These are phyloP conservation scores for Latrodectus elegans DNA, from an alignment of 2,888 invertebrate species.

Conservation along the genomic window DNA sequence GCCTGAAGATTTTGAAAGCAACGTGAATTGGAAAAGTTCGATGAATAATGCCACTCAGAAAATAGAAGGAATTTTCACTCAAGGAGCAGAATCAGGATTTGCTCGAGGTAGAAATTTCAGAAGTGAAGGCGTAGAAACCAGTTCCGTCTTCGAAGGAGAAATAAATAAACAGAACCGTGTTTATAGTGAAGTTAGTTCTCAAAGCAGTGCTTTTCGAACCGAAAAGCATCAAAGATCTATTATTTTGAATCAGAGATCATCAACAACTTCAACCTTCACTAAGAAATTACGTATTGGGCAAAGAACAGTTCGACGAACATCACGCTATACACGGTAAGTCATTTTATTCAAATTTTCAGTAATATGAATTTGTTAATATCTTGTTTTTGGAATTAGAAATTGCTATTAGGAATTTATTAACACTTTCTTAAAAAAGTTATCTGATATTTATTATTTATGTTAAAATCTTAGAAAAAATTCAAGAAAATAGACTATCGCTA, in stretches of 20 bases:
- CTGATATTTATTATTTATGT: too few relatives aligned
- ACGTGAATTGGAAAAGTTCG: slow-evolving; percentile 11
- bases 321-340: slow-evolving; percentile 55
- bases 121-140: background rate
- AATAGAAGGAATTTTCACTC: background rate
- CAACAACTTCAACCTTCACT: slow-evolving; percentile 33
- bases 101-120: background rate
- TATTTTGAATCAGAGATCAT: slow-evolving; percentile 39
- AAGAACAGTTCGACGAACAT: slow-evolving; percentile 46
- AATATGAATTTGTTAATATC: background rate
- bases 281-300: slow-evolving; percentile 39
- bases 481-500: too few relatives aligned
- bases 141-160: slow-evolving; percentile 10
- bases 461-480: too few relatives aligned
- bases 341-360: background rate
- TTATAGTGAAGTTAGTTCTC: slow-evolving; percentile 46
- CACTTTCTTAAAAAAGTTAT: background rate
- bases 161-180: slow-evolving; percentile 44
- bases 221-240: slow-evolving; percentile 30
- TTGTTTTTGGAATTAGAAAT: background rate
- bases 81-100: background rate
- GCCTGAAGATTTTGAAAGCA: slow-evolving; percentile 12
- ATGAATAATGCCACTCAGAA: background rate
- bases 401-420: background rate
- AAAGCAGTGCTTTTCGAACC: slow-evolving; percentile 32